Base-by-base conservation (phyloP, 2,797 vertebrate genomes). In the Megaceryle alcyon region DNA sequence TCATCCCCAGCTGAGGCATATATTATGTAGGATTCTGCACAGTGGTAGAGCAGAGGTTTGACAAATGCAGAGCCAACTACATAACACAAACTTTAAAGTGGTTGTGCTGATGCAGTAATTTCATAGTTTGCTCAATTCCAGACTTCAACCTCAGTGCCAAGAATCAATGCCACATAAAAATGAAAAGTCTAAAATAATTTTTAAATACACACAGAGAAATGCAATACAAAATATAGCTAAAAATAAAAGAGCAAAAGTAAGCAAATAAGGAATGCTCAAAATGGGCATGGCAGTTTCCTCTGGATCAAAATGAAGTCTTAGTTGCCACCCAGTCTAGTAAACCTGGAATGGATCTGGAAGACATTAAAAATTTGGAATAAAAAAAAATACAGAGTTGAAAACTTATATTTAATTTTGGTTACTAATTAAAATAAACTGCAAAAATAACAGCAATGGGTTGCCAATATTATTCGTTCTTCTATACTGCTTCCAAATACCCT, bases 331-430 rank as follows among this genome's bases (percentile, higher is more conserved):
- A 93, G 79, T 25, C 87, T 85, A 90, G 41, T 33, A 82, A 94
- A 95, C 84, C 87, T 94, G 90, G 56, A 91, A 51, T 35, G 54
- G 37, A 76, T 96, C 92, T 96, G 95, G 96, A 97, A 97, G 56
- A 76, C 69, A 92, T 96, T 96, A 96, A 93, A 90, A 35, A 60
- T 54, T 57, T 83, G 88, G 70, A 94, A 92, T 77, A 88, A 89
- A 96, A 86, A 56, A 63, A 88, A 84, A 25, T 11, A 87, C 14
- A 53, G 59, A 65, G n/a, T 10, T 81, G 48, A 81, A 93, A 95
- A 83, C 59, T 71, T 77, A 37, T 63, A 90, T 93, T 48, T 76
- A 89, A 80, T 28, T 72, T 92, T 71, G 43, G 71, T 78, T 75
- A 57, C 57, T 83, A 84, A 93, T 90, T 94, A 86, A 89, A 95